Evolutionary conservation across 1,140 invertebrate species (phyloP), one percentile per base, ranked within the genome.

Genomic region (Trypoxylus dichotomus): DNA sequence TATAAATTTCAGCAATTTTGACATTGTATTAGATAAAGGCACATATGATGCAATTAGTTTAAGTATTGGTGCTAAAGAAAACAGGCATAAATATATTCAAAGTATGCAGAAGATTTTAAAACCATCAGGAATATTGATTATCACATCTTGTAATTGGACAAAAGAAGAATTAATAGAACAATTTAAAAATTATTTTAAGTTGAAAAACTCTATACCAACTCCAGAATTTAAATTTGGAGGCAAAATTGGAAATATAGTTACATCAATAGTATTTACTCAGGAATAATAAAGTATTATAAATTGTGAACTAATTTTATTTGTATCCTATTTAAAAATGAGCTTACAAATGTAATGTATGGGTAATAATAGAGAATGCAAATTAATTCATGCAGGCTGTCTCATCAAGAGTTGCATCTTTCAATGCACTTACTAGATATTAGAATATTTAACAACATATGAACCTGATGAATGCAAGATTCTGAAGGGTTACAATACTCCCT

Each of bases 121-220:
- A n/a, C 82, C 88, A 0, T 82, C 89, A 76, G 90, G 90, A 32
- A 84, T 93, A 42, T 94, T 98, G 78, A 88, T 97, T 6, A 92
- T 99, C 76, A 96, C 96, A 1, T 97, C 96, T 0, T 98, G 97
- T 86, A 98, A 98, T 85, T 98, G 96, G 95, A 98, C 96, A 0
- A 91, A 94, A 82, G 89, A 92, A 1, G 96, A 98, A 86, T 84
- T 98, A 27, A 78, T 91, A 7, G 85, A 88, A 3, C 93, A 95
- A 81, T 97, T 97, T 85, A 83, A 86, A 24, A 84, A 87, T 76
- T 91, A 89, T 83, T 93, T 96, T 83, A 82, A 87, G 3, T 82
- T 93, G 0, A 80, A 89, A 75, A 85, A 89, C 32, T 87, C 90
- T 6, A 92, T 97, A 82, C 93, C 94, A 41, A 92, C 94, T 7